These are phyloP conservation scores for Cyprinodon tularosa DNA, from an alignment of 2,113 vertebrate genomes.

Conservation along the genomic window DNA sequence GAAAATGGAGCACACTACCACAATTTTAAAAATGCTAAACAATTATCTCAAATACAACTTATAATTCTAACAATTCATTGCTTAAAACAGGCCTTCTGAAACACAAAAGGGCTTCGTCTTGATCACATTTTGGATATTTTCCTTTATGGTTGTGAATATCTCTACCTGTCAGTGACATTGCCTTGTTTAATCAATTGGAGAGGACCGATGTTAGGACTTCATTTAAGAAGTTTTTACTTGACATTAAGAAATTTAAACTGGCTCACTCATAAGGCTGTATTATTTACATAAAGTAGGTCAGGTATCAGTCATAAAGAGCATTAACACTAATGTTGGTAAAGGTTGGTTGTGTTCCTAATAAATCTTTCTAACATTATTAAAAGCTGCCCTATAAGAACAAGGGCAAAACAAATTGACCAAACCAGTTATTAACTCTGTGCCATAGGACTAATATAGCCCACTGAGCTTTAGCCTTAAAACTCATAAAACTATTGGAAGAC, in stretches of 20 bases:
- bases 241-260: slow-evolving; percentile 10
- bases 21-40: no score
- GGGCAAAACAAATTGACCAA: not conserved
- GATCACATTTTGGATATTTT: not conserved
- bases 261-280: slow-evolving; percentile 3
- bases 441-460: not conserved
- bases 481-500: not conserved
- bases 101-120: no score
- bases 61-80: no score
- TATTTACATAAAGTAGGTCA: not conserved
- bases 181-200: slow-evolving; percentile 17
- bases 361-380: not conserved
- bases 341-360: not conserved
- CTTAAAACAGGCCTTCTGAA: no score
- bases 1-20: no score
- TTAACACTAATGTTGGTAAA: not conserved
- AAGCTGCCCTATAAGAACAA: not conserved
- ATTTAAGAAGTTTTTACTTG: slow-evolving; percentile 15
- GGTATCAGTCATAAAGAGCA: not conserved
- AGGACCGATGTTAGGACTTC: slow-evolving; percentile 31
- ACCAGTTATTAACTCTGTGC: not conserved
- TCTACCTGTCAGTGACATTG: slow-evolving; percentile 26
- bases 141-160: slow-evolving; percentile 14
- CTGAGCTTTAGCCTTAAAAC: not conserved
- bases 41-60: no score